Evolutionary conservation across 1,140 invertebrate genomes (phyloP).

Genomic region (Ceratina japonica): DNA sequence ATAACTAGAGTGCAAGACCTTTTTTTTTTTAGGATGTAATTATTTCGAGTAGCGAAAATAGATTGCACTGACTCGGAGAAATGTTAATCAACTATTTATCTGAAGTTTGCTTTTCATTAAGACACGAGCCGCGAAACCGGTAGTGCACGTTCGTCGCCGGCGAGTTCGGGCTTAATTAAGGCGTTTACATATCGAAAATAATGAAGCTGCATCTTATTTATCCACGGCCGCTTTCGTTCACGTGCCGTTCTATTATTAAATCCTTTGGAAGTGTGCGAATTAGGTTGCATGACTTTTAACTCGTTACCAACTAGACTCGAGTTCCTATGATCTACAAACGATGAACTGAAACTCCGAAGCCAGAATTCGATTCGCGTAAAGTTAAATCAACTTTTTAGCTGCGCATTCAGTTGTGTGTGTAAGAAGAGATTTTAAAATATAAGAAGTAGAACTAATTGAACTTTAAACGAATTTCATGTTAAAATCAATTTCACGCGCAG

Average conservation of each 20-base stretch:
- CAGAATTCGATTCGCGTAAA: too few relatives aligned
- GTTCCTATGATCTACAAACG: neutral
- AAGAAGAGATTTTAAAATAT: neutral
- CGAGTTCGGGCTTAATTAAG: neutral
- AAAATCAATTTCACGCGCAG: neutral
- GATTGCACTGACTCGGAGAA: neutral
- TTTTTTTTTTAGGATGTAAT: neutral
- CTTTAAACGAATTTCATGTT: neutral
- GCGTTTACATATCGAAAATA: slow-evolving; percentile 4
- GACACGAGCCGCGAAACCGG: neutral
- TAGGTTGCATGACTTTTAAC: slow-evolving; percentile 28
- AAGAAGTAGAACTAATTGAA: neutral
- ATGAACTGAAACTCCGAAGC: neutral
- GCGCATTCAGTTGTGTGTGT: neutral
- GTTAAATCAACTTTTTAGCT: neutral
- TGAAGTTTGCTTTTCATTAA: neutral
- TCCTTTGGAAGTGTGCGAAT: neutral
- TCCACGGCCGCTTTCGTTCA: neutral
- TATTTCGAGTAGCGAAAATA: neutral
- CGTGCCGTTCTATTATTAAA: slow-evolving; percentile 33
- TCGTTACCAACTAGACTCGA: neutral
- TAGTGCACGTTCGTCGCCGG: neutral
- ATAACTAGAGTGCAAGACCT: slow-evolving; percentile 2
- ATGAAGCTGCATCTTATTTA: neutral
- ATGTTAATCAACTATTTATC: neutral